Base-by-base conservation (phyloP, 2,888 invertebrate genomes). In the Caenorhabditis sp. region DNA sequence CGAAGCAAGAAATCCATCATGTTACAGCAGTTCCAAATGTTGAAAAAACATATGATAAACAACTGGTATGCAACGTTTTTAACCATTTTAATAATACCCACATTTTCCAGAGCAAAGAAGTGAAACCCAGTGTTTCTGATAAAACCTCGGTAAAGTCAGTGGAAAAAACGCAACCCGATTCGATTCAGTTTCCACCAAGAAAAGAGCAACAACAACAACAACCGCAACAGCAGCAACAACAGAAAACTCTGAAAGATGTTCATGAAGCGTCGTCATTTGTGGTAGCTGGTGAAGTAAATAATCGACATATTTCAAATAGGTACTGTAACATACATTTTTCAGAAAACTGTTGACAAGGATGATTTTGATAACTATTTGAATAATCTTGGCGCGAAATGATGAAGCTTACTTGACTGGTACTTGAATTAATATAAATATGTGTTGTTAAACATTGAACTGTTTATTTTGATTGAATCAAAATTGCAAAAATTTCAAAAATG, bases 301-400 rank as follows among this genome's bases (percentile, higher is more conserved):
- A 7, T 31, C 5, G 31, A 31, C 31, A 10, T 31, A 10, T n/a
- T n/a, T n/a, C n/a, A n/a, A n/a, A 10, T 4, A 10, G 31, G 31
- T 31, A 31, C 31, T 31, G 31, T 31, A 31, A 10, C 4, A 7
- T 7, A 31, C 31, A 10, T 31, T 31, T 31, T 31, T 31, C 31
- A 31, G 31, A 43, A 43, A 43, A 43, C 43, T 12, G 43, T 5
- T 3, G 17, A 43, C 17, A 43, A 43, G 43, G 43, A 43, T 10
- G 43, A 43, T 43, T 43, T 43, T 43, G 43, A 43, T 43, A 17
- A 43, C 14, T 43, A 56, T 20, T 26, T 56, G 27, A 56, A 56
- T 56, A 56, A 26, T 56, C n/a, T 56, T 12, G 27, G 25, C 21
- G 56, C n/a, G 4, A 27, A 56, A n/a, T 56, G 21, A 7, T 56